A percentile compares a stretch with the other conserved stretches of the same genome.
These are phyloP conservation scores for Apamea crenata DNA, from an alignment of 2,888 invertebrate genomes.

Conservation along the genomic window DNA sequence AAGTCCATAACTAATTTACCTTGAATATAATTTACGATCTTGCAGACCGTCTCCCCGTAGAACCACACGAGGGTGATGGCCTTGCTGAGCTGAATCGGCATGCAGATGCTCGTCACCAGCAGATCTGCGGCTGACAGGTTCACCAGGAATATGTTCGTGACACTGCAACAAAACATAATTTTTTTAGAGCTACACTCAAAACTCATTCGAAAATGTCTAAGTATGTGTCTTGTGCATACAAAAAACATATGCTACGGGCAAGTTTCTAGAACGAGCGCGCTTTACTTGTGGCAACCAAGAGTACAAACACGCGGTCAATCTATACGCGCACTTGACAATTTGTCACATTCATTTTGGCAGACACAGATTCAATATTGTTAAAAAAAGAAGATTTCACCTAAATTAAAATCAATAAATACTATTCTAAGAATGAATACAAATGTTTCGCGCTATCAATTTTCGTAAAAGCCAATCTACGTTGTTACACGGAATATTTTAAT, in stretches of 20 bases:
- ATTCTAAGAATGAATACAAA: not conserved
- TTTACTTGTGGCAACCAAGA: not conserved
- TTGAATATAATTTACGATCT: slow-evolving; percentile 93
- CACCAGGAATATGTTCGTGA: slow-evolving; percentile 94
- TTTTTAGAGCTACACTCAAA: slow-evolving; percentile 1
- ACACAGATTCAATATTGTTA: not conserved
- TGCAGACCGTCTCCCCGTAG: slow-evolving; percentile 94
- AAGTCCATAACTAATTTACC: slow-evolving; percentile 83
- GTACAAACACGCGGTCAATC: not conserved
- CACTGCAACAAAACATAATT: slow-evolving; percentile 88
- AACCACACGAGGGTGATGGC: slow-evolving; percentile 93
- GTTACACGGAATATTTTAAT: not conserved
- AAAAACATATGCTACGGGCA: not conserved
- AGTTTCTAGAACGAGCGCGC: not conserved
- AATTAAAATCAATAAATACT: not conserved
- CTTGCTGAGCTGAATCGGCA: slow-evolving; percentile 93
- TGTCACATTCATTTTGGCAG: not conserved
- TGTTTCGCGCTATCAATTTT: not conserved
- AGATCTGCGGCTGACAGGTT: slow-evolving; percentile 93
- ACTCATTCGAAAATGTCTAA: not conserved
- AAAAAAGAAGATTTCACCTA: not conserved
- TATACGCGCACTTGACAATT: not conserved
- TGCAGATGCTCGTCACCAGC: slow-evolving; percentile 93
- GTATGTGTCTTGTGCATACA: too few species aligned
- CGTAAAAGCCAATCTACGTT: not conserved